Conservation (phyloP, 2,888 invertebrate genomes). For the Perizoma affinitatum region DNA sequence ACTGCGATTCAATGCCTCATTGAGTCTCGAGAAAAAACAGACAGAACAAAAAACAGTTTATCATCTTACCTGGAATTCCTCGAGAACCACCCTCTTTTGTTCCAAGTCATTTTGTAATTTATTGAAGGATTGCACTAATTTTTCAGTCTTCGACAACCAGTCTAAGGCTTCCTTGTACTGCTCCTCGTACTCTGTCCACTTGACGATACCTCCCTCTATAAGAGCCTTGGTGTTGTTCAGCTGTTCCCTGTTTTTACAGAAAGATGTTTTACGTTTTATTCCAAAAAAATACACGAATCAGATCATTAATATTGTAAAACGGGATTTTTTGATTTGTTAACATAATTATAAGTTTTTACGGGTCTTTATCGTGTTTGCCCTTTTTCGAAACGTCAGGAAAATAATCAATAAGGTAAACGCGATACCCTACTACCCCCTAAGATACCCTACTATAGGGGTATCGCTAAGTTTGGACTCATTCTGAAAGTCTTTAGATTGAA, state of each 20-base stretch:
- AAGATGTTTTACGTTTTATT: not conserved
- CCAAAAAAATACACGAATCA: too few species aligned
- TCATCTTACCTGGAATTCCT: slow-evolving; percentile 90
- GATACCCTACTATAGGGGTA: too few species aligned
- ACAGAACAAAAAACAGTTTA: not conserved
- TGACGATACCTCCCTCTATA: slow-evolving; percentile 94
- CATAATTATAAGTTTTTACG: too few species aligned
- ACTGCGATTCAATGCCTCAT: too few species aligned
- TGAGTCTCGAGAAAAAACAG: not conserved
- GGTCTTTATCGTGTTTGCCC: too few species aligned
- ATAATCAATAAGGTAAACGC: too few species aligned
- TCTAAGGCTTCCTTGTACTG: slow-evolving; percentile 94
- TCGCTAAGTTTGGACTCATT: too few species aligned
- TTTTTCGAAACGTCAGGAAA: too few species aligned
- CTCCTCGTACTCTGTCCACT: slow-evolving; percentile 97
- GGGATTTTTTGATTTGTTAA: too few species aligned
- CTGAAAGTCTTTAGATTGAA: too few species aligned
- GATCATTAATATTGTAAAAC: too few species aligned
- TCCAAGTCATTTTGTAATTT: slow-evolving; percentile 95
- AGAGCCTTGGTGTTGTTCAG: slow-evolving; percentile 91
- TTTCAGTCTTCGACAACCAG: slow-evolving; percentile 95
- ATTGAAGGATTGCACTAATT: slow-evolving; percentile 94
- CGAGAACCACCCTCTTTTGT: slow-evolving; percentile 94
- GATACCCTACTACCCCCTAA: too few species aligned
- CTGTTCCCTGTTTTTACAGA: slow-evolving; percentile 85